Evolutionary conservation across 2,888 invertebrate species (phyloP).

Genomic region (Crocallis elinguaria): DNA sequence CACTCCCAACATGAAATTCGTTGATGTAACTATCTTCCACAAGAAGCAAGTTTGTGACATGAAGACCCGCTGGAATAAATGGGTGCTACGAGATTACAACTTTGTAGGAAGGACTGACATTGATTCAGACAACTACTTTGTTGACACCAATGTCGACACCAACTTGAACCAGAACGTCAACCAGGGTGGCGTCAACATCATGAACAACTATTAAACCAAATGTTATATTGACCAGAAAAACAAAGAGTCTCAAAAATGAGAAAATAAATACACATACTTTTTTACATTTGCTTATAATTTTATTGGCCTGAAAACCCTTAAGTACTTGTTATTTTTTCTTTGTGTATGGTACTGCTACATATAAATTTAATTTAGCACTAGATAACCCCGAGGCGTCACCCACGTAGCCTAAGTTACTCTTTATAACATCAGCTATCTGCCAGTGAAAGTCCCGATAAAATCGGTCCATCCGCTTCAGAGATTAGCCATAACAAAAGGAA

Average conservation of each 20-base stretch:
- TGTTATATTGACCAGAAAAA: not conserved
- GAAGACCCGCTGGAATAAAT: slow-evolving; percentile 73
- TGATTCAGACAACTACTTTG: slow-evolving; percentile 55
- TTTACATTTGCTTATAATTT: not conserved
- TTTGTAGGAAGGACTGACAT: slow-evolving; percentile 58
- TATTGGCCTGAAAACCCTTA: not conserved
- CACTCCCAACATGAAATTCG: slow-evolving; percentile 88
- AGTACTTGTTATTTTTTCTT: not conserved
- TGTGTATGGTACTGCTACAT: not conserved
- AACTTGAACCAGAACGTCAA: slow-evolving; percentile 51
- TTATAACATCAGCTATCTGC: too few species aligned
- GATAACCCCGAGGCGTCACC: too few species aligned
- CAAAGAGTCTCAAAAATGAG: not conserved
- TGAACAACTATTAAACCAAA: slow-evolving; percentile 4
- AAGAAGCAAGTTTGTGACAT: slow-evolving; percentile 77
- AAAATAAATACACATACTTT: not conserved
- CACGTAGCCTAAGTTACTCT: too few species aligned
- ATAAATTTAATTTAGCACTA: not conserved
- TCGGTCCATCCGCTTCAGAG: too few species aligned
- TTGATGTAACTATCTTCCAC: slow-evolving; percentile 87
- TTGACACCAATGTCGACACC: slow-evolving; percentile 57
- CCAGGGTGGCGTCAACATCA: slow-evolving; percentile 3
- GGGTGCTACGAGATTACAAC: slow-evolving; percentile 66
- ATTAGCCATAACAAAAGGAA: too few species aligned
- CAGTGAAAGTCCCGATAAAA: too few species aligned